Percentiles rank a stretch among this genome's conserved stretches.
Evolutionary conservation across 2,888 invertebrate species (phyloP).

Genomic region (Nephrotoma appendiculata): DNA sequence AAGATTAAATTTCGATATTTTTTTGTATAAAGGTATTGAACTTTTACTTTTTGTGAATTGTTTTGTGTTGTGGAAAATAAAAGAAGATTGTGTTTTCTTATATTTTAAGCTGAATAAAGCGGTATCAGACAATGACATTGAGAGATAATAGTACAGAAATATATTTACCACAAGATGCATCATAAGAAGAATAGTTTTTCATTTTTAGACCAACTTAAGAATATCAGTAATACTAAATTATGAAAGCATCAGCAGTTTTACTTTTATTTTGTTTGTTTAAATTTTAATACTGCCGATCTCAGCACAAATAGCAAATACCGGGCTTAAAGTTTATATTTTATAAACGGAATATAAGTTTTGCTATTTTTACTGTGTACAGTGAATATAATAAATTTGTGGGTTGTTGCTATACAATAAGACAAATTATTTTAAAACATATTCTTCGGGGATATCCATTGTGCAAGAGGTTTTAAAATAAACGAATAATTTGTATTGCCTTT

Average conservation of each 20-base stretch:
- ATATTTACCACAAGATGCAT: neutral
- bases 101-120: neutral
- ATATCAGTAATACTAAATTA: neutral
- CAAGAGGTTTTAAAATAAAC: too few species aligned
- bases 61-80: neutral
- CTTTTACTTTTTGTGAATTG: neutral
- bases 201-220: neutral
- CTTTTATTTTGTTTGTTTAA: neutral
- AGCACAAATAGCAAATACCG: neutral
- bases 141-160: neutral
- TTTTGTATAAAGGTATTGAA: neutral
- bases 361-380: too few species aligned
- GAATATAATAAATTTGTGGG: neutral
- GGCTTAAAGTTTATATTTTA: neutral
- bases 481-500: too few species aligned
- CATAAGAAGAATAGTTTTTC: neutral
- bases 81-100: neutral
- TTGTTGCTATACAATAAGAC: neutral
- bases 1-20: neutral
- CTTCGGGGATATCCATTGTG: neutral
- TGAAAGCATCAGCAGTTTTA: neutral
- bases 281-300: neutral
- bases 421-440: neutral
- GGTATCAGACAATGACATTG: neutral
- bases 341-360: neutral